Conservation (phyloP, 2,797 vertebrate species). For the Pipistrellus kuhlii region DNA sequence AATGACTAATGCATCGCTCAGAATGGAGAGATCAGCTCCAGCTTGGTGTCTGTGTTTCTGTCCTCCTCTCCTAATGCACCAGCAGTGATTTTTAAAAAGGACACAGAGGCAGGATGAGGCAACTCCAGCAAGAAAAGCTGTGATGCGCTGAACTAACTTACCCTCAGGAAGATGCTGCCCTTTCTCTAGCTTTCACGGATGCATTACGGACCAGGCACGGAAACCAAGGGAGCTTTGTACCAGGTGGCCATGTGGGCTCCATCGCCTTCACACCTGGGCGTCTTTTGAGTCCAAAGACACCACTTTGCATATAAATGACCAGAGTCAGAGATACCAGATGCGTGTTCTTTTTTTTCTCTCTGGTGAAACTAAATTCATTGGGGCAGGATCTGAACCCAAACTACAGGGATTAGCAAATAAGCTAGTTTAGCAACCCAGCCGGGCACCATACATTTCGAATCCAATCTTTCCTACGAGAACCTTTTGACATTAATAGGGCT, state of each 20-base stretch:
- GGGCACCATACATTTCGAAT: neutral
- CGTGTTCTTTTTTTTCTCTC: neutral
- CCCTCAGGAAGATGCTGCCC: neutral
- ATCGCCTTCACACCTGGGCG: neutral
- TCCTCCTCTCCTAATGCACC: slow-evolving; percentile 43
- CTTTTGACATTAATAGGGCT: neutral
- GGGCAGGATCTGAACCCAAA: neutral
- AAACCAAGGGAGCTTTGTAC: neutral
- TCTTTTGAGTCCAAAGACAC: neutral
- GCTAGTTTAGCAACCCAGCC: neutral
- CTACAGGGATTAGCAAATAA: neutral
- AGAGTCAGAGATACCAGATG: neutral
- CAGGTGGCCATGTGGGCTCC: neutral
- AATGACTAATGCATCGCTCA: slow-evolving; percentile 87
- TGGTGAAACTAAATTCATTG: neutral
- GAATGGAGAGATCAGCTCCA: slow-evolving; percentile 82
- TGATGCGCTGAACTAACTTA: neutral
- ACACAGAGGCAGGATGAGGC: neutral
- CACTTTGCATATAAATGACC: neutral
- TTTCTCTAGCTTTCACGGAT: neutral
- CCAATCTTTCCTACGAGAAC: neutral
- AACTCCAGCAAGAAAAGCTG: slow-evolving; percentile 33
- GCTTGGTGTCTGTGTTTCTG: slow-evolving; percentile 76
- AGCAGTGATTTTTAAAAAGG: slow-evolving; percentile 63
- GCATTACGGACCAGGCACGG: neutral